Evolutionary conservation across 2,113 vertebrate species (phyloP).

Genomic region (Artemisiospiza belli): DNA sequence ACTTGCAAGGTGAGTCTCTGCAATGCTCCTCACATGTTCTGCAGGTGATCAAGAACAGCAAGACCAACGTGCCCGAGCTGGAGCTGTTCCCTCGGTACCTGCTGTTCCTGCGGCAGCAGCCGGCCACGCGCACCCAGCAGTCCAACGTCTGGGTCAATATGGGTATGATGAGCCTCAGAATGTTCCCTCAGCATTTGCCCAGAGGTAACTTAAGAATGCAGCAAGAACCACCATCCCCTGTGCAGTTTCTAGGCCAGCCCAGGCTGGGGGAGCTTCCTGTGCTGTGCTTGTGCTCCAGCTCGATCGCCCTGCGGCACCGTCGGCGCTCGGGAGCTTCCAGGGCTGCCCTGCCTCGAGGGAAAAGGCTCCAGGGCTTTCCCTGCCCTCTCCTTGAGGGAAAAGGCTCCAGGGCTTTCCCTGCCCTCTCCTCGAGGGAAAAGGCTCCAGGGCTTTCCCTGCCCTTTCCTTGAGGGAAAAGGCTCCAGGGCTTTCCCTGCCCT

Average conservation of each 20-base stretch:
- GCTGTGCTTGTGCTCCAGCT: slow-evolving; percentile 44
- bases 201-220: slow-evolving; percentile 99
- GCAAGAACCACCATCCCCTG: slow-evolving; percentile 81
- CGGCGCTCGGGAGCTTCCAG: not conserved
- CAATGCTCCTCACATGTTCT: not conserved
- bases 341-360: too few species aligned
- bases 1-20: not conserved
- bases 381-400: too few species aligned
- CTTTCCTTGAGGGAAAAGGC: not conserved
- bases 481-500: not conserved
- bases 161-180: slow-evolving; percentile 99
- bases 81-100: slow-evolving; percentile 94
- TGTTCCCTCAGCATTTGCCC: slow-evolving; percentile 93
- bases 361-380: too few species aligned
- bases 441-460: not conserved
- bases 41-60: slow-evolving; percentile 91
- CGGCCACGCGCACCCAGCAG: slow-evolving; percentile 90
- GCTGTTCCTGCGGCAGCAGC: slow-evolving; percentile 96
- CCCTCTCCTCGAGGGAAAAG: too few species aligned
- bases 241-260: slow-evolving; percentile 45
- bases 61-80: slow-evolving; percentile 82
- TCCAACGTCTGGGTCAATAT: slow-evolving; percentile 99
- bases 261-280: slow-evolving; percentile 55
- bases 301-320: not conserved
- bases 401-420: too few species aligned